Evolutionary conservation across 2,113 vertebrate genomes (phyloP).

Genomic region (Sterna hirundo): DNA sequence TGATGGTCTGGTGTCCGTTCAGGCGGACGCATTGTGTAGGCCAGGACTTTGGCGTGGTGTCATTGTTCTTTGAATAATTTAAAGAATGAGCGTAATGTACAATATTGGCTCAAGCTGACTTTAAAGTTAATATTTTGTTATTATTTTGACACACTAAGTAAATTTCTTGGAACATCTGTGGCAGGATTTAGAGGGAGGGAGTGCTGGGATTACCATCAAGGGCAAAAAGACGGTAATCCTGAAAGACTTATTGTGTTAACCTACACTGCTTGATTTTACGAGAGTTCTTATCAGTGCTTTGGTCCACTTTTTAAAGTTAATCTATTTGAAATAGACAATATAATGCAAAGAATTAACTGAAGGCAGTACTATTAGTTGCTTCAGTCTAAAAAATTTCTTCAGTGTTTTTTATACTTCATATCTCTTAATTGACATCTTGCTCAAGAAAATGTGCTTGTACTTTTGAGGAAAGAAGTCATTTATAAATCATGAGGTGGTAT

Average conservation of each 20-base stretch:
- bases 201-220: fast-evolving
- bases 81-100: neutral
- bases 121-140: neutral
- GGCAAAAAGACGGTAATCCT: neutral
- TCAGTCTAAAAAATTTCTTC: neutral
- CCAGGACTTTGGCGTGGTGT: fast-evolving
- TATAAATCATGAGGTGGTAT: neutral
- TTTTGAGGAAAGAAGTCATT: neutral
- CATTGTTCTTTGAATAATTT: fast-evolving
- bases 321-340: fast-evolving
- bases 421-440: neutral
- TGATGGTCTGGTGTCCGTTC: neutral
- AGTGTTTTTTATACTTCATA: fast-evolving
- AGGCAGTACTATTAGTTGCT: neutral
- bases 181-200: neutral
- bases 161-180: fast-evolving
- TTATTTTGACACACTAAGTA: fast-evolving
- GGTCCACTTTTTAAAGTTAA: neutral
- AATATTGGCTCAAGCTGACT: fast-evolving
- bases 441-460: neutral
- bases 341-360: neutral
- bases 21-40: neutral
- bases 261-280: fast-evolving
- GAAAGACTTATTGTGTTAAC: neutral
- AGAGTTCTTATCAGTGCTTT: neutral